Percentiles rank a stretch among this genome's conserved stretches.
These are phyloP conservation scores for Nannoperca obscura DNA, from an alignment of 2,797 vertebrate genomes.

Conservation along the genomic window DNA sequence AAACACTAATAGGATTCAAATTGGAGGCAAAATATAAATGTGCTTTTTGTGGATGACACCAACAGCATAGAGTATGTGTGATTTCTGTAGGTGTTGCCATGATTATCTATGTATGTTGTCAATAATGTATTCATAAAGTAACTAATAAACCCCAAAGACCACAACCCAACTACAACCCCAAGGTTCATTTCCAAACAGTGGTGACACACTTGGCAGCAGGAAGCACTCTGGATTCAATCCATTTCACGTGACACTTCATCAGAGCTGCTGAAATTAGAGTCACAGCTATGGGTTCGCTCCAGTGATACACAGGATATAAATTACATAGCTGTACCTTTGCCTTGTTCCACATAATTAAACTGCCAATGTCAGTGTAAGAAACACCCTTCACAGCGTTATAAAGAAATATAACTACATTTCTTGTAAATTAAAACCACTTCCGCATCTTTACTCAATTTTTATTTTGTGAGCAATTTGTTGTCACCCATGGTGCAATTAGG, in stretches of 20 bases:
- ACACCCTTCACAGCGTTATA: constrained; percentile 20
- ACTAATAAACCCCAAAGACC: constrained; percentile 35
- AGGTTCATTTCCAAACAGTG: constrained; percentile 39
- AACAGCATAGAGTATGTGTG: constrained; percentile 1
- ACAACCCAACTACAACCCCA: neutral
- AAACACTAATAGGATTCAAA: constrained; percentile 43
- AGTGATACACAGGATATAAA: constrained; percentile 56
- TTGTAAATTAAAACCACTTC: constrained; percentile 40
- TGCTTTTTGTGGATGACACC: neutral
- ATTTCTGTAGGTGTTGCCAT: constrained; percentile 18
- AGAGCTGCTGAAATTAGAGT: constrained; percentile 58
- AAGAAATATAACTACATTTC: constrained; percentile 42
- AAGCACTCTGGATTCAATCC: constrained; percentile 40
- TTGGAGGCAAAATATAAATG: constrained; percentile 19
- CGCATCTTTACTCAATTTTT: constrained; percentile 21
- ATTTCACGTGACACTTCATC: constrained; percentile 65
- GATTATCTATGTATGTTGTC: constrained; percentile 27
- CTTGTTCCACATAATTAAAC: constrained; percentile 70
- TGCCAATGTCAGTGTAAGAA: constrained; percentile 50
- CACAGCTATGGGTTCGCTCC: constrained; percentile 34
- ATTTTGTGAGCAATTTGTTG: constrained; percentile 34
- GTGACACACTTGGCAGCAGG: constrained; percentile 46
- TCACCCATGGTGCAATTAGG: constrained; percentile 23
- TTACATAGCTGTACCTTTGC: constrained; percentile 47
- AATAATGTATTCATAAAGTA: constrained; percentile 56